A percentile compares a stretch with the other conserved stretches of the same genome.
Evolutionary conservation across 1,140 invertebrate species (phyloP).

Genomic region (Scylla paramamosain): DNA sequence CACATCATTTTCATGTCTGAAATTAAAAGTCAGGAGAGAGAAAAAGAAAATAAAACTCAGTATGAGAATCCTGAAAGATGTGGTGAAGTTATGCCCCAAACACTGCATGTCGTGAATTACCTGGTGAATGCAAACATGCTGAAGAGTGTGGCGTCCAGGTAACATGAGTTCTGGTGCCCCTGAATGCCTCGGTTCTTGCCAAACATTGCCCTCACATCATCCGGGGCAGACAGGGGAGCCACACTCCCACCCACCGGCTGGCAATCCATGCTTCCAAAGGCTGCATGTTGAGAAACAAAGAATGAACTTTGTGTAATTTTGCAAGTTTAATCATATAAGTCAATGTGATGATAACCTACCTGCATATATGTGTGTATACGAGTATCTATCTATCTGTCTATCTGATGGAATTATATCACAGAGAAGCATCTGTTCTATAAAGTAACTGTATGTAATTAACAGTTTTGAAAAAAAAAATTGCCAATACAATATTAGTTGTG

Average conservation of each 20-base stretch:
- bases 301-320: background rate
- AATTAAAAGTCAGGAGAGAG: background rate
- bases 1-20: too few species aligned
- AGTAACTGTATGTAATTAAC: too few species aligned
- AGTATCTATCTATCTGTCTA: too few species aligned
- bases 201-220: slow-evolving; percentile 77
- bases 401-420: too few species aligned
- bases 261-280: slow-evolving; percentile 86
- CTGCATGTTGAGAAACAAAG: slow-evolving; percentile 61
- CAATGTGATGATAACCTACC: too few species aligned
- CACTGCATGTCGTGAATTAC: slow-evolving; percentile 26
- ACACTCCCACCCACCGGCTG: slow-evolving; percentile 89
- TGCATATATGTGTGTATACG: too few species aligned
- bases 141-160: slow-evolving; percentile 90
- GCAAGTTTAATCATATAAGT: too few species aligned
- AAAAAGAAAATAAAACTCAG: background rate
- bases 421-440: too few species aligned
- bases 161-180: slow-evolving; percentile 98
- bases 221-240: slow-evolving; percentile 79
- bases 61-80: too few species aligned
- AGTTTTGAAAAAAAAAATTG: too few species aligned
- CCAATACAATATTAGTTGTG: too few species aligned
- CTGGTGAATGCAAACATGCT: slow-evolving; percentile 78
- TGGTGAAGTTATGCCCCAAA: too few species aligned
- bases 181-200: slow-evolving; percentile 88